These are phyloP conservation scores for Caenorhabditis afra DNA, from an alignment of 2,888 invertebrate species.

Conservation along the genomic window DNA sequence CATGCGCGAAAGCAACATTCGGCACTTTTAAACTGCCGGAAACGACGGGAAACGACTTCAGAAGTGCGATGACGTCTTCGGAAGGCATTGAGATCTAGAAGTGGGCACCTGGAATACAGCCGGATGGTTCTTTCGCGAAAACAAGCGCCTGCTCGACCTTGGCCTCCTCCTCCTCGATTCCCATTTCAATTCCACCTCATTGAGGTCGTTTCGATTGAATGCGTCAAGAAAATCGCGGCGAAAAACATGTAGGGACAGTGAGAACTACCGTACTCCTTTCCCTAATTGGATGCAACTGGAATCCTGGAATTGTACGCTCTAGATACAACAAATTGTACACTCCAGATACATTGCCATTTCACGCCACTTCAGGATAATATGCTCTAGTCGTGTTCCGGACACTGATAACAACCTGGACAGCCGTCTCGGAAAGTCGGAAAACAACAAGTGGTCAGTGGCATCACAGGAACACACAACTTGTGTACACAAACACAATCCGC, in stretches of 20 bases:
- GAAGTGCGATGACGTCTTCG: too few species aligned
- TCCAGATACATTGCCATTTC: too few species aligned
- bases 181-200: not conserved
- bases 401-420: slow-evolving; percentile 39
- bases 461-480: not conserved
- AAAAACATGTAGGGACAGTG: not conserved
- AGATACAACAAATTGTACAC: too few species aligned
- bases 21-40: too few species aligned
- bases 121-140: not conserved
- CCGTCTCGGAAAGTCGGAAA: slow-evolving; percentile 29
- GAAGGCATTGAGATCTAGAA: too few species aligned
- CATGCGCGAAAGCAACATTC: not conserved
- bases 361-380: not conserved
- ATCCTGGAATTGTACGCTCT: too few species aligned
- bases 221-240: not conserved
- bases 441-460: slow-evolving; percentile 35
- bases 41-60: too few species aligned
- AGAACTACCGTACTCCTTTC: too few species aligned
- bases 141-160: slow-evolving; percentile 5
- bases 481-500: slow-evolving; percentile 8
- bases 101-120: too few species aligned
- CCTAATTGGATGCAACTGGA: too few species aligned
- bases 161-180: not conserved
- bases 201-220: not conserved
- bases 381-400: slow-evolving; percentile 6